Base-by-base conservation (phyloP, 2,888 invertebrate species). In the Eupeodes luniger region DNA sequence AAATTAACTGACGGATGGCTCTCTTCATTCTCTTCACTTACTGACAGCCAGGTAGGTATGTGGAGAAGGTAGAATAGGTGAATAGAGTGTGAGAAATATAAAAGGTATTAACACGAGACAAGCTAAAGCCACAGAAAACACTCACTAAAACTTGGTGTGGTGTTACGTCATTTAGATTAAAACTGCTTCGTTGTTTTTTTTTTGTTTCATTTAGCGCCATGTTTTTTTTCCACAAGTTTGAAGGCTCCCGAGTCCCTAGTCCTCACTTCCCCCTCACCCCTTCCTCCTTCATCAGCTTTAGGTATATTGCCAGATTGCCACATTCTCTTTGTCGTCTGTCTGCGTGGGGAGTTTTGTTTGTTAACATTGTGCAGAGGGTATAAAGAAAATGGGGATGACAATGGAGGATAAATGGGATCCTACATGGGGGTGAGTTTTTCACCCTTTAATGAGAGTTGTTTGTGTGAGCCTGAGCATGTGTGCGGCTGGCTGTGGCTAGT, bases 151-250 rank as follows among this genome's bases (percentile, higher is more conserved):
- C 67, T 59, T 66, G 36, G 49, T 83, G 85, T 66, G 36, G 49
- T 83, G 85, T 88, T 88, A 88, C 88, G 88, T 88, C 88, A 88
- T 81, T 69, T 70, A 69, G 74, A 88, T 81, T 75, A 67, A 69
- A 77, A 61, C 72, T 44, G 64, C 74, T 7, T 69, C 16, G 34
- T 49, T 76, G 72, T 44, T 51, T 70, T 4, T 49, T 19, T n/a
- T 36, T 14, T 47, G 49, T 11, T 51, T 49, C 19, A 27, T 27
- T 27, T 27, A 27, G 72, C 61, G 53, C 72, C 11, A 47, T 27
- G 69, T 53, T 64, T 36, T 64, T 36, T 70, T 47, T 69, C 47
- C 47, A 72, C 34, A 51, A 49, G 19, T 59, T n/a, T 7, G 0
- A 49, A 51, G 57, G 49, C 19, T 40, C 40, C 5, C 9, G 40